Conservation (phyloP, 2,797 vertebrate species). For the Diglossa cyanea region DNA sequence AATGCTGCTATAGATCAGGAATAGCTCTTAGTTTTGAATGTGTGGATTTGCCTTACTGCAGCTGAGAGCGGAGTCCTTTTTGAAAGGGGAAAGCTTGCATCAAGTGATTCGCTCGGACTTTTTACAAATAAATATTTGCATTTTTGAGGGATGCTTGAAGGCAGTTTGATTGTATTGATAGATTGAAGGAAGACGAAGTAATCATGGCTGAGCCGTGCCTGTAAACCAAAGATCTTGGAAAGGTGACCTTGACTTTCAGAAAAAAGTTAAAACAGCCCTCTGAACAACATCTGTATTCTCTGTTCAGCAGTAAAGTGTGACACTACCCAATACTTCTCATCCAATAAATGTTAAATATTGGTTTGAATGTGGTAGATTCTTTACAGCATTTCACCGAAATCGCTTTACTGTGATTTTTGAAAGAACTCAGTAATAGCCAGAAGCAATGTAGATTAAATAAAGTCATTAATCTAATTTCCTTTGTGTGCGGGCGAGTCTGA, state of each 20-base stretch:
- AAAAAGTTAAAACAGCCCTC: neutral
- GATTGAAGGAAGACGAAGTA: neutral
- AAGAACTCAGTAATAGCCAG: neutral
- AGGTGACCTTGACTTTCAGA: neutral
- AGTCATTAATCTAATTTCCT: accelerated
- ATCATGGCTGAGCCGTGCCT: neutral
- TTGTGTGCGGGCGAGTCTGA: accelerated
- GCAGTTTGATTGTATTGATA: neutral
- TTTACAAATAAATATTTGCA: neutral
- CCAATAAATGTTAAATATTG: neutral
- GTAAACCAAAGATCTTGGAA: neutral
- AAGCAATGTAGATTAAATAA: neutral
- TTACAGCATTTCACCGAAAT: neutral
- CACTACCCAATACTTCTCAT: neutral
- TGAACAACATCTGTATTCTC: neutral
- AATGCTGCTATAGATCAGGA: neutral
- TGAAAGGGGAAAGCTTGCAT: neutral
- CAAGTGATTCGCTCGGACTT: neutral
- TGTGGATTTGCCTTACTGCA: neutral
- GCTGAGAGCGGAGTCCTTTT: neutral
- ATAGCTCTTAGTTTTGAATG: neutral
- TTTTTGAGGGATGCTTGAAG: neutral
- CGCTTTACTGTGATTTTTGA: neutral
- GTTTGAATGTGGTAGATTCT: neutral
- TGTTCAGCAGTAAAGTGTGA: neutral